Percentiles rank a stretch among this genome's conserved stretches.
Evolutionary conservation across 2,797 vertebrate species (phyloP).

Genomic region (Tapirus indicus): DNA sequence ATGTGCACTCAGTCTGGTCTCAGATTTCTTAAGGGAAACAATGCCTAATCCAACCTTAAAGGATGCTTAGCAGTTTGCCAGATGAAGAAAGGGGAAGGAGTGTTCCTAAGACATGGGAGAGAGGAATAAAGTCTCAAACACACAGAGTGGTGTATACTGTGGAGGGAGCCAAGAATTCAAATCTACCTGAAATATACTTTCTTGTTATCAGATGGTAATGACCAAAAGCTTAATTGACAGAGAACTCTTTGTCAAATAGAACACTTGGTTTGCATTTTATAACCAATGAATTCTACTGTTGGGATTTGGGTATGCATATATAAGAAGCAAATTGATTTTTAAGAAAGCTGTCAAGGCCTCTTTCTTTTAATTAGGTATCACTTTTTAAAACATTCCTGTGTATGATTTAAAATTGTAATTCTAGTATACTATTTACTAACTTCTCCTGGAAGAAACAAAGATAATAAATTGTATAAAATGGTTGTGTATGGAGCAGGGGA

Average conservation of each 20-base stretch:
- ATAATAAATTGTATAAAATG: neutral
- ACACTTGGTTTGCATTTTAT: conserved; percentile 8
- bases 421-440: neutral
- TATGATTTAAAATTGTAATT: neutral
- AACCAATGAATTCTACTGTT: neutral
- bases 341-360: neutral
- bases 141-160: neutral
- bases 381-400: neutral
- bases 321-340: neutral
- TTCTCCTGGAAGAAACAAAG: neutral
- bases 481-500: neutral
- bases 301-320: neutral
- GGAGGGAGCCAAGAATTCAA: neutral
- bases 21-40: neutral
- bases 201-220: neutral
- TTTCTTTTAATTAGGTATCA: neutral
- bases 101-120: neutral
- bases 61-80: neutral
- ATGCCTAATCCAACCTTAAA: neutral
- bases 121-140: neutral
- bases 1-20: neutral
- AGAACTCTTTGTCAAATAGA: neutral
- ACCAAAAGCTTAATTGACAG: neutral
- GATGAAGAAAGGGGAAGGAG: neutral
- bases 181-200: neutral